Evolutionary conservation across 1,140 invertebrate species (phyloP).

Genomic region (Linepithema humile): DNA sequence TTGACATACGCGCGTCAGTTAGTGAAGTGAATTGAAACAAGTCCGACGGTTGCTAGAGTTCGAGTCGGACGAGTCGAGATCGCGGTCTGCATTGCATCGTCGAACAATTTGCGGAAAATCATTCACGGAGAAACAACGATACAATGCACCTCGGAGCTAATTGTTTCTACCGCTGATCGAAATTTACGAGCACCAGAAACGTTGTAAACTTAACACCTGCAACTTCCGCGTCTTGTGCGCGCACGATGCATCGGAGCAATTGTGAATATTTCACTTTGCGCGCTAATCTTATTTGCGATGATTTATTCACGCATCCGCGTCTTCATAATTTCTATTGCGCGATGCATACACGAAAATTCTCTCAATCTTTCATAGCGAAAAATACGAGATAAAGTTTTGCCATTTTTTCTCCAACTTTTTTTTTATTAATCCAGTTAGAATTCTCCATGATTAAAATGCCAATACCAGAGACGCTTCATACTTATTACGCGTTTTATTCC

Average conservation of each 20-base stretch:
- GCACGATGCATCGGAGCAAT: background rate
- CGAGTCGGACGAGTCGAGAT: background rate
- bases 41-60: background rate
- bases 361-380: background rate
- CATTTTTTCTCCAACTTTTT: background rate
- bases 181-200: background rate
- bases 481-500: background rate
- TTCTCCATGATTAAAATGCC: background rate
- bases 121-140: background rate
- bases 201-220: background rate
- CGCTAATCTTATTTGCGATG: background rate
- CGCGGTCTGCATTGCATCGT: background rate
- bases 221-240: background rate
- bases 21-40: constrained; percentile 33
- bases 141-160: background rate
- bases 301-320: background rate
- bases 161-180: background rate
- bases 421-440: background rate
- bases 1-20: background rate
- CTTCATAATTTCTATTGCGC: background rate
- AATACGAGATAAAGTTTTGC: background rate
- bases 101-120: constrained; percentile 14
- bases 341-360: background rate
- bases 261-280: background rate
- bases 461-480: background rate